Base-by-base conservation (phyloP, 2,888 invertebrate species). In the Pheosia tremula region DNA sequence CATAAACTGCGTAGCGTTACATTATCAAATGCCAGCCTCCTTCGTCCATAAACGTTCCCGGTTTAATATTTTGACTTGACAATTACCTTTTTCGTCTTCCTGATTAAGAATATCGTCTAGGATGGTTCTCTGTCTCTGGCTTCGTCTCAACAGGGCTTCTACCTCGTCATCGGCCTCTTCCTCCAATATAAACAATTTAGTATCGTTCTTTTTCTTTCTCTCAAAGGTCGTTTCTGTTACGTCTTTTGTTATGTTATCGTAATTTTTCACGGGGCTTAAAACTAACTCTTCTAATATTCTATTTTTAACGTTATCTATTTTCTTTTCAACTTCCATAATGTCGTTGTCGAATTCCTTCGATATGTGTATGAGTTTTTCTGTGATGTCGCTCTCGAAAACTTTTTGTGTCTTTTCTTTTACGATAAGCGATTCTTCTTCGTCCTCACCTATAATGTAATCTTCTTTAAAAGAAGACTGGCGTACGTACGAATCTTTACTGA, bases 121-220 rank as follows among this genome's bases (percentile, higher is more conserved):
- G 77, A 96, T 95, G 87, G 95, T 96, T 84, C 96, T 94, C 85
- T 96, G 96, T 78, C 94, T 94, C 83, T 95, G 94, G 71, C 96
- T 95, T 77, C 96, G 94, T 83, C 90, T 94, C 57, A 96, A 89
- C 62, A 96, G 89, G 64, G 94, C 95, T 84, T 96, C 96, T 75
- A 96, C 86, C 72, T 95, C 95, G 60, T 95, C 94, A 77, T 96
- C 95, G 13, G 89, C 91, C 62, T 95, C 95, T 63, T 95, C 95
- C 63, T 89, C 90, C 10, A 93, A 87, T 67, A 80, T 86, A 69
- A 84, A 84, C 59, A 90, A 75, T 74, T 84, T 91, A 52, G 75
- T 70, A 39, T 75, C 79, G 62, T 77, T 77, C 64, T 81, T 89
- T 79, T 72, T 88, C 79, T 84, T 91, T 80, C 82, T 84, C 65